Conservation (phyloP, 2,113 vertebrate species). For the Probosciger aterrimus region DNA sequence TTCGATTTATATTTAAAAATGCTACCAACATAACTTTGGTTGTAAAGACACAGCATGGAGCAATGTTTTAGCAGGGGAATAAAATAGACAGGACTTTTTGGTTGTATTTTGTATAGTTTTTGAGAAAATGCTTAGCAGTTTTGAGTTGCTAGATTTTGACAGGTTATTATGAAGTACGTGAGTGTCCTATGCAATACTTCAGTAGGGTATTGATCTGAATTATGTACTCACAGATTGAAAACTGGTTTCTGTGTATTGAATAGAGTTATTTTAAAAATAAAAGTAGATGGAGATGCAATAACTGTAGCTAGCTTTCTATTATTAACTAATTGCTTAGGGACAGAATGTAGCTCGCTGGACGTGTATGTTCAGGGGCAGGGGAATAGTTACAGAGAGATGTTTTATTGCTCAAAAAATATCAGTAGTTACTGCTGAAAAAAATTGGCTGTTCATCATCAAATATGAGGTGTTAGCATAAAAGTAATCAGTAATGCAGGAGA, state of each 20-base stretch:
- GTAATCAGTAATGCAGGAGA: not conserved
- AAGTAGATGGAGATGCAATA: not conserved
- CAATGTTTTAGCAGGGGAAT: not conserved
- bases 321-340: slow-evolving; percentile 18
- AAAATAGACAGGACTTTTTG: not conserved
- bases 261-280: not conserved
- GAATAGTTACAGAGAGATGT: not conserved
- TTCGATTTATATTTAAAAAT: not conserved
- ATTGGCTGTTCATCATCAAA: not conserved
- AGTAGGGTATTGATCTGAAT: not conserved
- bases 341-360: accelerated
- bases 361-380: not conserved
- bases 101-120: not conserved
- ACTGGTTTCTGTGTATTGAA: not conserved
- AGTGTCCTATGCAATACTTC: not conserved
- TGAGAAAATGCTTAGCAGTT: not conserved
- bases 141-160: not conserved
- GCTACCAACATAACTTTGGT: not conserved
- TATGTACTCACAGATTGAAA: not conserved
- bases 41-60: not conserved
- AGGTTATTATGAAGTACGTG: not conserved
- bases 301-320: not conserved
- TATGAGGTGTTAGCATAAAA: not conserved
- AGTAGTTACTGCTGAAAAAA: not conserved
- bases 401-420: not conserved